Base-by-base conservation (phyloP, 2,113 vertebrate genomes). In the Cyanoramphus novaezelandiae region DNA sequence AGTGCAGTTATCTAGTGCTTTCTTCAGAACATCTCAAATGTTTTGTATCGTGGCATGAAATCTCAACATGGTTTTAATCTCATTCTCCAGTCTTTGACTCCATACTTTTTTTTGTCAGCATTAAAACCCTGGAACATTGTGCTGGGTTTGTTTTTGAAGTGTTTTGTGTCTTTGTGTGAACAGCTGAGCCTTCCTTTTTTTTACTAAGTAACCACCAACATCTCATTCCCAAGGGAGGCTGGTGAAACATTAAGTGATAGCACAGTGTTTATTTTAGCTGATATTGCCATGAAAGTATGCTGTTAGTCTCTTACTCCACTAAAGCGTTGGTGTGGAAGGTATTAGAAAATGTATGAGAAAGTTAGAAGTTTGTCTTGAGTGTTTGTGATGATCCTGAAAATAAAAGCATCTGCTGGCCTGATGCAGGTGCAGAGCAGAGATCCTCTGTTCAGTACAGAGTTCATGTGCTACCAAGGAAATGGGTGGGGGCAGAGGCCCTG, bases 151-250 rank as follows among this genome's bases (percentile, higher is more conserved):
- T 17, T 82, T 95, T 83, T 89, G 47, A 76, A 85, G 28, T 29
- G 37, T 41, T 82, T 47, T 62, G 21, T 43, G 17, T 1, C 20
- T 75, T 64, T 80, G 11, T 82, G 44, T 84, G 52, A 87, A 91
- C 44, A 89, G 63, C 78, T 69, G 52, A 95, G 69, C 41, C 67
- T 95, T 84, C 41, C 57, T 87, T 79, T 82, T 79, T 82, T 84
- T 79, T 52, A 17, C 52, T 35, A 1, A 62, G 8, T 69, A 80
- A 23, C 70, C 0, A 8, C 27, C 63, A 85, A 37, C 44, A 84
- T 43, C 52, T 6, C 1, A 0, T 49, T 89, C 89, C 71, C 82
- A 53, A 46, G 85, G 37, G 59, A 77, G 17, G 12, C 29, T 50
- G 35, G 24, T 81, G 55, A 94, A 95, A 78, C 24, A 37, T 49